These are phyloP conservation scores for Egretta garzetta DNA, from an alignment of 2,113 vertebrate species.

Conservation along the genomic window DNA sequence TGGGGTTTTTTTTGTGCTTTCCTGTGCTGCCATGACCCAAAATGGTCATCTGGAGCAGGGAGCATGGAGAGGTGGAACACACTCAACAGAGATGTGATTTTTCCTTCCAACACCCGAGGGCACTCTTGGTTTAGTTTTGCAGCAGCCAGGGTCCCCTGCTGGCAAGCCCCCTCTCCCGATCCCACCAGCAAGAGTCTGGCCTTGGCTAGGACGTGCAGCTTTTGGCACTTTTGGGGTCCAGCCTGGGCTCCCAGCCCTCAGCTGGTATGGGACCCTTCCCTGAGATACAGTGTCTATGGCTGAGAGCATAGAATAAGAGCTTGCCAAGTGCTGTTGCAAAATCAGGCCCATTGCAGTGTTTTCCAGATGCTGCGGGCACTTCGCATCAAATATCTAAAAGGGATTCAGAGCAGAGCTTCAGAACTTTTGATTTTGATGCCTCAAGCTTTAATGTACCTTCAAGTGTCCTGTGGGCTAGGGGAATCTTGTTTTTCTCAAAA, in stretches of 20 bases:
- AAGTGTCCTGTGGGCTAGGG: not conserved
- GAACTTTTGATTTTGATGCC: not conserved
- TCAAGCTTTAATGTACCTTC: not conserved
- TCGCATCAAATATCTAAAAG: not conserved
- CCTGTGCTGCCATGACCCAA: no score
- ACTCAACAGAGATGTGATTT: not conserved
- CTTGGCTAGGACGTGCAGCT: fast-evolving
- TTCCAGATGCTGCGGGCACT: not conserved
- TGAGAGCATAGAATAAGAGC: not conserved
- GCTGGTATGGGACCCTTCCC: not conserved
- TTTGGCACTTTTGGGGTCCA: not conserved
- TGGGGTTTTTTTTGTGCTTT: not conserved
- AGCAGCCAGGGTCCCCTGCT: fast-evolving
- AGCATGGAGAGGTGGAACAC: fast-evolving
- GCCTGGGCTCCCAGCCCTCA: not conserved
- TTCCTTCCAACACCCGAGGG: slow-evolving; percentile 1
- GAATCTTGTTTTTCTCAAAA: not conserved
- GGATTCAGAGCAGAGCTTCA: not conserved
- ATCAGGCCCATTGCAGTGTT: not conserved
- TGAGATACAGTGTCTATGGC: not conserved
- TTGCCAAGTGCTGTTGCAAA: not conserved
- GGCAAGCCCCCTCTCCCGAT: fast-evolving
- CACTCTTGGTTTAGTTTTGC: not conserved
- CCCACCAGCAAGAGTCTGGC: fast-evolving
- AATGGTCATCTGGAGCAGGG: fast-evolving